phyloP scores from a whole-genome alignment of 92 coral and sea anemone genomes.

The Actinostola sp. region DNA sequence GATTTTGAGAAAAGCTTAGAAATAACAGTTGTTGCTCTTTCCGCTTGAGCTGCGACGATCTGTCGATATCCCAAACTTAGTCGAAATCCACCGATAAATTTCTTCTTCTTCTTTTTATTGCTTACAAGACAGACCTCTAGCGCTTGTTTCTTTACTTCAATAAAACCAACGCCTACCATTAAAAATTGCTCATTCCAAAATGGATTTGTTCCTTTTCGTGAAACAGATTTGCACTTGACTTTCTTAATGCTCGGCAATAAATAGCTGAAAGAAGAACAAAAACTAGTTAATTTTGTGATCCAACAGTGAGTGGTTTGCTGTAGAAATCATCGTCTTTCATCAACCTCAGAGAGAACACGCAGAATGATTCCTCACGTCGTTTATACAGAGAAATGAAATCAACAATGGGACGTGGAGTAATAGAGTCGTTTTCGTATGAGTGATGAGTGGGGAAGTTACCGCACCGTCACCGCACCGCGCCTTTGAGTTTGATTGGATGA shows the following conservation, averaged over 20 bases:
- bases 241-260: conserved; percentile 83
- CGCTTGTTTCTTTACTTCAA: conserved; percentile 73
- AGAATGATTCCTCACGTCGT: no score
- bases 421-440: no score
- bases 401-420: no score
- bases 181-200: conserved; percentile 90
- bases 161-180: conserved; percentile 77
- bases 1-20: conserved; percentile 17
- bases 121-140: conserved; percentile 83
- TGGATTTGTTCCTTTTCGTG: conserved; percentile 81
- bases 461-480: no score
- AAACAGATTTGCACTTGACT: conserved; percentile 82
- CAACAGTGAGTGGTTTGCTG: neutral
- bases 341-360: no score
- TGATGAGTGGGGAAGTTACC: no score
- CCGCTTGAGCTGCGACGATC: conserved; percentile 65
- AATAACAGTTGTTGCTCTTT: conserved; percentile 55
- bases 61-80: conserved; percentile 71
- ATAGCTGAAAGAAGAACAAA: conserved; percentile 55
- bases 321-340: no score
- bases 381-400: no score
- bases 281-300: neutral
- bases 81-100: conserved; percentile 80
- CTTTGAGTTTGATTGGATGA: no score
- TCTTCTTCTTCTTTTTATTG: conserved; percentile 62